phyloP scores from a whole-genome alignment of 2,888 invertebrate species.

The Rhodophaea formosa region DNA sequence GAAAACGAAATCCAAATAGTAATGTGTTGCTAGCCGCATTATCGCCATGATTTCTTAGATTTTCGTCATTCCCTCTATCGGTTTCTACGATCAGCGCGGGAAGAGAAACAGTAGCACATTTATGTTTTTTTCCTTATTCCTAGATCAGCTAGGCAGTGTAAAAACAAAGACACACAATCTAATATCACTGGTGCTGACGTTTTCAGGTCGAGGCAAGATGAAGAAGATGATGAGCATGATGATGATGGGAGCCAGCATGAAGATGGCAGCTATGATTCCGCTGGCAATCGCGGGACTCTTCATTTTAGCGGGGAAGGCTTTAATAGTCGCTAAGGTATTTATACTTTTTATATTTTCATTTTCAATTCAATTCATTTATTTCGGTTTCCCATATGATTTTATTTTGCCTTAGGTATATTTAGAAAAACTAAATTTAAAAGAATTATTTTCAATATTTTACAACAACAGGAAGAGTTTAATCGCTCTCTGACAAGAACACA shows the following conservation, averaged over 20 bases:
- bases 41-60: no score
- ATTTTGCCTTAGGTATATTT: not conserved
- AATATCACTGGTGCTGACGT: slow-evolving; percentile 15
- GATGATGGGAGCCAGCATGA: slow-evolving; percentile 94
- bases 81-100: no score
- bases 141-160: no score
- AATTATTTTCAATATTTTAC: no score
- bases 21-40: no score
- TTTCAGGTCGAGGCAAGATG: slow-evolving; percentile 90
- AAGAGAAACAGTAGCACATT: no score
- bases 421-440: no score
- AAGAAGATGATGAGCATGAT: slow-evolving; percentile 95
- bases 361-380: not conserved
- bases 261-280: slow-evolving; percentile 90
- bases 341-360: not conserved
- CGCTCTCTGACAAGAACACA: no score
- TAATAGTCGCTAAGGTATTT: slow-evolving; percentile 85
- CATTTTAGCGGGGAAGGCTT: slow-evolving; percentile 91
- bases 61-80: no score
- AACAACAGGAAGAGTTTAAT: no score
- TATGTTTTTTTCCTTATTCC: no score
- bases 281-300: slow-evolving; percentile 90
- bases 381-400: not conserved
- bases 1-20: no score
- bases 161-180: not conserved